Base-by-base conservation (phyloP, 2,888 invertebrate genomes). In the Diarsia brunnea region DNA sequence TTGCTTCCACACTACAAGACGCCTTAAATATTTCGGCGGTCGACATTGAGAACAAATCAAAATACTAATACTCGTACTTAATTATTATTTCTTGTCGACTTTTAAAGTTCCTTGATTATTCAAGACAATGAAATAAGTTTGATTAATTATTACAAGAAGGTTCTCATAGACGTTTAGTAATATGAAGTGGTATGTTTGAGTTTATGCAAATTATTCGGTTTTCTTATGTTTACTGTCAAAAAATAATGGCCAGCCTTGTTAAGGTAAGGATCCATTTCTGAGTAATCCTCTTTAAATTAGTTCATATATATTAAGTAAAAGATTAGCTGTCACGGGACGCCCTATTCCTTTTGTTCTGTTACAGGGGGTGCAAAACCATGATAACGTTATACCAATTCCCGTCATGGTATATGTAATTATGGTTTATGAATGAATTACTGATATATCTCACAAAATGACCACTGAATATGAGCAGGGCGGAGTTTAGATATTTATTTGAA, bases 21-120 rank as follows among this genome's bases (percentile, higher is more conserved):
- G 4, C 27, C 8, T 12, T n/a, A n/a, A 21, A n/a, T 19, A 43
- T 0, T 12, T 12, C 27, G 4, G 1, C 16, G 21, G 16, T 21
- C 31, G 77, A 73, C 81, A 77, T 77, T 63, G 60, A 4, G 24
- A 45, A 66, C 3, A 19, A 38, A 16, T 2, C 51, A 45, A 16
- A 12, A 47, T 61, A 10, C 19, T 60, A 14, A 2, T 12, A 19
- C 8, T 27, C 19, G 58, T 58, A 14, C 58, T 27, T 27, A 51
- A 24, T 12, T n/a, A 74, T 24, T 38, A 45, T 24, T 60, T 69
- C n/a, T 51, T 31, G 49, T 2, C 3, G 2, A 38, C 16, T 21
- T 31, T 16, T 43, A 1, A 7, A 24, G n/a, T 10, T 21, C 31
- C 51, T 53, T 51, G 43, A 21, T 45, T 61, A n/a, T 14, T 7